phyloP scores from a whole-genome alignment of 2,113 vertebrate genomes.

The Chascanopsetta lugubris region DNA sequence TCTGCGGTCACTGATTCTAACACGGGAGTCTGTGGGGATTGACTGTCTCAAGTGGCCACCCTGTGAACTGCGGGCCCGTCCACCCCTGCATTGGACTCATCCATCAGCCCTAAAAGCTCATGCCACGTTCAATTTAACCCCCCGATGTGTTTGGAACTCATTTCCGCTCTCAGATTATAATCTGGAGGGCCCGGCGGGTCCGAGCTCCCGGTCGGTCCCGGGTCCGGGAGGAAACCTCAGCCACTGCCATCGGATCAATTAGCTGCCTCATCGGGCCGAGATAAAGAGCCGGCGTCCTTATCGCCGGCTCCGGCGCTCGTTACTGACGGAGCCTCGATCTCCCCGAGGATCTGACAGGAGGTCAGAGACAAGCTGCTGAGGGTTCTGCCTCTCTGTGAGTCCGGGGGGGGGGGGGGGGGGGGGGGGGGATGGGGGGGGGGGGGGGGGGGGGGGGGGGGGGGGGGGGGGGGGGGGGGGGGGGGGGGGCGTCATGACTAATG shows the following conservation, averaged over 20 bases:
- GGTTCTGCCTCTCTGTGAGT: slow-evolving; percentile 14
- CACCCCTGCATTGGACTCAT: too few species aligned
- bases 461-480: too few species aligned
- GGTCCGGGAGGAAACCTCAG: slow-evolving; percentile 56
- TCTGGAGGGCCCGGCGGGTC: too few species aligned
- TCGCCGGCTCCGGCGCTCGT: slow-evolving; percentile 51
- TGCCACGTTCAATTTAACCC: neutral
- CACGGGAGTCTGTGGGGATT: too few species aligned
- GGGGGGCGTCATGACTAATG: neutral
- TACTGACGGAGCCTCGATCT: slow-evolving; percentile 51
- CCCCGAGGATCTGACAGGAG: slow-evolving; percentile 44
- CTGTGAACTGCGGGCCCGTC: too few species aligned
- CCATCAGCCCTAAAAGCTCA: too few species aligned
- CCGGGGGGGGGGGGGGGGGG: too few species aligned
- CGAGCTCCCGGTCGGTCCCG: slow-evolving; percentile 51
- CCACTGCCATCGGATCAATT: slow-evolving; percentile 71
- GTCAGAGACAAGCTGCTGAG: slow-evolving; percentile 34
- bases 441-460: too few species aligned
- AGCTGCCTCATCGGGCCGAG: slow-evolving; percentile 69
- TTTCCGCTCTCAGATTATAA: too few species aligned
- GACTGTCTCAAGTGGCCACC: too few species aligned
- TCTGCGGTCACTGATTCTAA: too few species aligned
- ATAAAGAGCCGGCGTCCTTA: slow-evolving; percentile 71
- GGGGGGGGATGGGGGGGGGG: too few species aligned
- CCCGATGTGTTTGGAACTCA: neutral